A percentile compares a stretch with the other conserved stretches of the same genome.
Evolutionary conservation across 2,113 vertebrate genomes (phyloP).

Genomic region (Lipophrys pholis): DNA sequence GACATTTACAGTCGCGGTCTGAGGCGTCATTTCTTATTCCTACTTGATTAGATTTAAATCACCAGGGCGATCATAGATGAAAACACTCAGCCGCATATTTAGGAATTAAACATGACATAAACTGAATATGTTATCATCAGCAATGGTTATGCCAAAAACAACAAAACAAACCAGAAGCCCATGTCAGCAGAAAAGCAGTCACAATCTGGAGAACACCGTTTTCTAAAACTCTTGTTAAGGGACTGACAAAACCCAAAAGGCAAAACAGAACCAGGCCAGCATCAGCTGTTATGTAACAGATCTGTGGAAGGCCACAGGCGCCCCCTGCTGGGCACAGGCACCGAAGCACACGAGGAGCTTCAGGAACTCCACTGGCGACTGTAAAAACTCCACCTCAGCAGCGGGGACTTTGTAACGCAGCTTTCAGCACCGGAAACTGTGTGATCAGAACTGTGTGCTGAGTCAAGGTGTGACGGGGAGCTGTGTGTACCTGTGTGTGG

Average conservation of each 20-base stretch:
- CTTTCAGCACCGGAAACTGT: no score
- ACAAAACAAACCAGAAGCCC: slow-evolving; percentile 26
- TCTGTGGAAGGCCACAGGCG: slow-evolving; percentile 22
- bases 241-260: slow-evolving; percentile 47
- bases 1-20: neutral
- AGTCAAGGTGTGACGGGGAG: neutral
- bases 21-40: neutral
- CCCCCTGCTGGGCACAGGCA: slow-evolving; percentile 60
- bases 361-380: neutral
- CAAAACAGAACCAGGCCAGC: slow-evolving; percentile 44
- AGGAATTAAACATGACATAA: slow-evolving; percentile 3
- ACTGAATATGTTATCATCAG: slow-evolving; percentile 27
- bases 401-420: no score
- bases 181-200: slow-evolving; percentile 20
- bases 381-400: neutral
- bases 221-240: slow-evolving; percentile 35
- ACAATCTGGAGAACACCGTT: slow-evolving; percentile 37
- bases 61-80: slow-evolving; percentile 3
- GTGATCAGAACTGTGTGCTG: neutral
- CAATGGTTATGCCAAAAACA: neutral
- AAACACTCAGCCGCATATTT: neutral
- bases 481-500: slow-evolving; percentile 74
- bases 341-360: neutral
- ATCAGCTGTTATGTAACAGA: slow-evolving; percentile 50
- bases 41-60: neutral